Base-by-base conservation (phyloP, 2,888 invertebrate species). In the Tipula lateralis region DNA sequence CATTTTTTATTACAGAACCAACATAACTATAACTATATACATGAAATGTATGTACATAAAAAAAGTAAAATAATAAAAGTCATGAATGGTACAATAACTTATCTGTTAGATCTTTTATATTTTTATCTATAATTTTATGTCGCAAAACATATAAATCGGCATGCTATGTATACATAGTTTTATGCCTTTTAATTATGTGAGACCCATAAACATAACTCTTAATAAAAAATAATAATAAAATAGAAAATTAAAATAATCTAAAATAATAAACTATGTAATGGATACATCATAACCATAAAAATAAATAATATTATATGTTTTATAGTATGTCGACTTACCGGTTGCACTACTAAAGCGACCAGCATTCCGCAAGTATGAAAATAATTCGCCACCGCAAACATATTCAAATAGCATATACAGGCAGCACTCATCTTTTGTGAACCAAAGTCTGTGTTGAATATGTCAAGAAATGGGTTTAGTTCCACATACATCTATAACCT, bases 361-460 rank as follows among this genome's bases (percentile, higher is more conserved):
- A 39, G 96, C 96, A 89, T 96, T 97, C 87, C 99, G 93, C 86
- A 99, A 91, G 90, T 99, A 99, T 7, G 98, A 97, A 91, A 99
- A 99, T 30, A 99, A 93, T 90, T 99, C 99, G 9, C 99, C 99
- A 12, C 99, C 98, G 87, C 97, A 96, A 1, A 98, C 96, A 90
- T 97, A 99, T 90, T 99, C 99, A 89, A 99, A 95, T 85, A 99
- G 92, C 98, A 99, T 98, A 91, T 98, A 99, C 86, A 99, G 94
- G 89, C 96, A 96, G 84, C 94, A 93, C 87, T 95, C 94, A 89
- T 98, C 98, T 89, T 96, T 95, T 88, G 96, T 95, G 89, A 96
- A 96, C 96, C 97, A 98, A 88, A 96, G 93, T 91, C 98, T 98
- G 92, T 19, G 91, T 90, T 16, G 0, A 83, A 80, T 24, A 29